Evolutionary conservation across 2,888 invertebrate genomes (phyloP).

Genomic region (Drosophila neotestacea): DNA sequence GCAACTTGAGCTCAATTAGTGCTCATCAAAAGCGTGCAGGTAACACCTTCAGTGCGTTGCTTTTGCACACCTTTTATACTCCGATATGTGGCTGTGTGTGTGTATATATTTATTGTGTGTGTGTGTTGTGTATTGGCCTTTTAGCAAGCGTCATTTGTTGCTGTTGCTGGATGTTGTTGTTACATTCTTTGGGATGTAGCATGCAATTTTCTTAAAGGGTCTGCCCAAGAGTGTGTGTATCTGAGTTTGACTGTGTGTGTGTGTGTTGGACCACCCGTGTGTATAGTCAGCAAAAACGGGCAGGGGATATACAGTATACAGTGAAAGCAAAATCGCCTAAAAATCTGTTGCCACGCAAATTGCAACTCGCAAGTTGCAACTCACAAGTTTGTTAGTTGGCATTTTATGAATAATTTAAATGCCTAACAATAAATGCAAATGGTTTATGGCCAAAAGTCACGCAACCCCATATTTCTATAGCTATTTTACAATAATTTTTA

Average conservation of each 20-base stretch:
- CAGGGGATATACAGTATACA: conserved; percentile 13
- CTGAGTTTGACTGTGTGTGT: conserved; percentile 32
- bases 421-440: conserved; percentile 55
- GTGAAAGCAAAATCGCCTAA: conserved; percentile 51
- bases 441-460: conserved; percentile 64
- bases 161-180: conserved; percentile 45
- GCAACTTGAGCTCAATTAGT: conserved; percentile 80
- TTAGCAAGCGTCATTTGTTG: conserved; percentile 58
- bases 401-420: conserved; percentile 36
- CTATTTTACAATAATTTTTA: conserved; percentile 69
- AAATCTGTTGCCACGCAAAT: conserved; percentile 54
- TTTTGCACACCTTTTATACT: conserved; percentile 68
- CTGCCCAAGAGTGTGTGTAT: conserved; percentile 38
- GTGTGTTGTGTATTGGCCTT: conserved; percentile 38
- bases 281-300: not conserved
- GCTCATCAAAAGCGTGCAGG: conserved; percentile 81
- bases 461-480: conserved; percentile 65
- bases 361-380: conserved; percentile 10
- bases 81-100: not conserved
- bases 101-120: not conserved
- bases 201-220: conserved; percentile 71
- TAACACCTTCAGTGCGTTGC: conserved; percentile 80
- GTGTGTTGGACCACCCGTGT: conserved; percentile 63
- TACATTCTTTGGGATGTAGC: conserved; percentile 30
- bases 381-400: conserved; percentile 8